These are phyloP conservation scores for Andrena dorsata DNA, from an alignment of 2,888 invertebrate species.

Conservation along the genomic window DNA sequence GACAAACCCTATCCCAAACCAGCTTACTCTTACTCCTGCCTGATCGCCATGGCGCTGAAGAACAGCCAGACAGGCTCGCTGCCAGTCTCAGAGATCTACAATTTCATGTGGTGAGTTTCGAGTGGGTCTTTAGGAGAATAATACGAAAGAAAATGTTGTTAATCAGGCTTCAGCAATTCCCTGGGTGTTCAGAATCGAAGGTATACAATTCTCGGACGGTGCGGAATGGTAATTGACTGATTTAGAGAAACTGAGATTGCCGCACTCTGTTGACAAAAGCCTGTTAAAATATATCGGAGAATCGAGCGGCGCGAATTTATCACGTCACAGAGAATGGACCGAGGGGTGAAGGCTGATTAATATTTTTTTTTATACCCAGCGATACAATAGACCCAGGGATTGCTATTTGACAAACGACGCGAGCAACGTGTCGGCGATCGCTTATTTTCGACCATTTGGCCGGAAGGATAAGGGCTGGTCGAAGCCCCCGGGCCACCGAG, in stretches of 20 bases:
- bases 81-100: slow-evolving; percentile 99
- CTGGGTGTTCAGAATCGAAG: neutral
- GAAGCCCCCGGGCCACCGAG: slow-evolving; percentile 66
- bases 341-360: slow-evolving; percentile 34
- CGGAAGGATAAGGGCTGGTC: slow-evolving; percentile 72
- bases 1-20: slow-evolving; percentile 95
- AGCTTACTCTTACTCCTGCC: slow-evolving; percentile 98
- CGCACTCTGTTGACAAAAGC: no score
- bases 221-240: neutral
- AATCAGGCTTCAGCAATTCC: no score
- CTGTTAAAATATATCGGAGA: no score
- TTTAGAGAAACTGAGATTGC: no score
- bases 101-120: slow-evolving; percentile 96
- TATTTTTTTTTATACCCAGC: slow-evolving; percentile 37
- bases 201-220: neutral
- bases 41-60: slow-evolving; percentile 98
- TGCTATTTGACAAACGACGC: slow-evolving; percentile 59
- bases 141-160: no score
- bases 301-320: slow-evolving; percentile 6
- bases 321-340: neutral
- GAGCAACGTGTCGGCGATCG: slow-evolving; percentile 58
- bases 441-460: slow-evolving; percentile 75
- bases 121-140: no score
- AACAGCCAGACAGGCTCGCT: slow-evolving; percentile 97
- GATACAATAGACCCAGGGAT: slow-evolving; percentile 33